Evolutionary conservation across 2,888 invertebrate genomes (phyloP).

Genomic region (Yponomeuta cagnagella): DNA sequence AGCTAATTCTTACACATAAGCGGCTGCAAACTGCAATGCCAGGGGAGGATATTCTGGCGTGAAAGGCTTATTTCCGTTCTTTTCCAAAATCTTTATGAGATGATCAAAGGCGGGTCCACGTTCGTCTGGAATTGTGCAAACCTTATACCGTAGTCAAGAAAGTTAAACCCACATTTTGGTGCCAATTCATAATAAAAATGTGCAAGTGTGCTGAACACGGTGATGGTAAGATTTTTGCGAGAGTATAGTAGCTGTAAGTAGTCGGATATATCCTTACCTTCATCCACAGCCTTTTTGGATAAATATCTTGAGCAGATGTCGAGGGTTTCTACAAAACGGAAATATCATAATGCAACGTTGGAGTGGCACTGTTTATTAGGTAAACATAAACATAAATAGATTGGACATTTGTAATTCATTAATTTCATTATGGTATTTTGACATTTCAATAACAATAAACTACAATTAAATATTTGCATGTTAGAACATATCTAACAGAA

Average conservation of each 20-base stretch:
- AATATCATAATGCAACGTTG: constrained; percentile 10
- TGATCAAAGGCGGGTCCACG: not conserved
- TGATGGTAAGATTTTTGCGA: too few relatives aligned
- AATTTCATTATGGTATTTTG: too few relatives aligned
- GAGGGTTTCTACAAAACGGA: constrained; percentile 43
- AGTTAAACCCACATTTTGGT: too few relatives aligned
- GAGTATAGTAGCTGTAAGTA: too few relatives aligned
- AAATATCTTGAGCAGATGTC: constrained; percentile 47
- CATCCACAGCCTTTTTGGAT: constrained; percentile 48
- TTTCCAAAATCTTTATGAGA: not conserved
- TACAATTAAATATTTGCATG: too few relatives aligned
- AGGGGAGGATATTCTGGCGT: not conserved
- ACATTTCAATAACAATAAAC: too few relatives aligned
- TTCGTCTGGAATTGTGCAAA: not conserved
- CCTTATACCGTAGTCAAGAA: not conserved
- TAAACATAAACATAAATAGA: too few relatives aligned
- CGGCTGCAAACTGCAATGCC: not conserved
- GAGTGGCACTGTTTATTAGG: too few relatives aligned
- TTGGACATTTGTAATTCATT: too few relatives aligned
- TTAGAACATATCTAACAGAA: too few relatives aligned
- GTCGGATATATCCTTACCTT: constrained; percentile 36
- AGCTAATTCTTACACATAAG: not conserved
- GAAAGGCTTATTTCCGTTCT: not conserved
- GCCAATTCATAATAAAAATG: too few relatives aligned
- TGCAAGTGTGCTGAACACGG: too few relatives aligned